Evolutionary conservation across 2,888 invertebrate species (phyloP).

Genomic region (Boloria selene): DNA sequence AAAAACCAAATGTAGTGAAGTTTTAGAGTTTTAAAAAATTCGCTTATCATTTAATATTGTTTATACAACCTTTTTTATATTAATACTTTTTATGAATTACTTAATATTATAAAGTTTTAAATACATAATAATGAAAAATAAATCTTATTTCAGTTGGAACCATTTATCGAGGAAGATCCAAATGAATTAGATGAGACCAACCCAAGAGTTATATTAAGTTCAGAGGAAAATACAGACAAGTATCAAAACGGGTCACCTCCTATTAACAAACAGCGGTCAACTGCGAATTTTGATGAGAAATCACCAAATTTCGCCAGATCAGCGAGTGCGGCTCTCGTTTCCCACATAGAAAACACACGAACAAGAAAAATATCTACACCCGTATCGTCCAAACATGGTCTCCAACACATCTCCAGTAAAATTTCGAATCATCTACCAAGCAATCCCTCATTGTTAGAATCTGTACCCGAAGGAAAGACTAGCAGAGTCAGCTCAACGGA

Average conservation of each 20-base stretch:
- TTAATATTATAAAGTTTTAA: too few species aligned
- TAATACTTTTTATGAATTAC: too few species aligned
- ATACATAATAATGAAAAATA: too few species aligned
- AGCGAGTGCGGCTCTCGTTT: slow-evolving; percentile 87
- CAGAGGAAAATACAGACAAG: slow-evolving; percentile 58
- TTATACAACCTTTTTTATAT: too few species aligned
- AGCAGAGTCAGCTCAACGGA: slow-evolving; percentile 67
- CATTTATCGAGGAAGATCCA: slow-evolving; percentile 67
- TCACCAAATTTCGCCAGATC: slow-evolving; percentile 82
- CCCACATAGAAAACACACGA: slow-evolving; percentile 65
- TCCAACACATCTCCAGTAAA: slow-evolving; percentile 84
- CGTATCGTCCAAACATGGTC: slow-evolving; percentile 67
- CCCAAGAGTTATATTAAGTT: slow-evolving; percentile 58
- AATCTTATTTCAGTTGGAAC: slow-evolving; percentile 56
- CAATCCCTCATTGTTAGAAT: slow-evolving; percentile 84
- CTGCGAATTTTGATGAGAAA: slow-evolving; percentile 53
- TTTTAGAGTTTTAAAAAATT: too few species aligned
- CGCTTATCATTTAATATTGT: too few species aligned
- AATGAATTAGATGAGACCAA: slow-evolving; percentile 55
- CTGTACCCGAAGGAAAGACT: slow-evolving; percentile 85
- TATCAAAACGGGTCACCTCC: slow-evolving; percentile 68
- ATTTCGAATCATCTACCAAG: slow-evolving; percentile 83
- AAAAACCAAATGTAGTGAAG: too few species aligned
- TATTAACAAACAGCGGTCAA: slow-evolving; percentile 58
- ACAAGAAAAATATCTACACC: slow-evolving; percentile 67